Evolutionary conservation across 2,113 vertebrate species (phyloP).

Genomic region (Chlorodrepanis virens): DNA sequence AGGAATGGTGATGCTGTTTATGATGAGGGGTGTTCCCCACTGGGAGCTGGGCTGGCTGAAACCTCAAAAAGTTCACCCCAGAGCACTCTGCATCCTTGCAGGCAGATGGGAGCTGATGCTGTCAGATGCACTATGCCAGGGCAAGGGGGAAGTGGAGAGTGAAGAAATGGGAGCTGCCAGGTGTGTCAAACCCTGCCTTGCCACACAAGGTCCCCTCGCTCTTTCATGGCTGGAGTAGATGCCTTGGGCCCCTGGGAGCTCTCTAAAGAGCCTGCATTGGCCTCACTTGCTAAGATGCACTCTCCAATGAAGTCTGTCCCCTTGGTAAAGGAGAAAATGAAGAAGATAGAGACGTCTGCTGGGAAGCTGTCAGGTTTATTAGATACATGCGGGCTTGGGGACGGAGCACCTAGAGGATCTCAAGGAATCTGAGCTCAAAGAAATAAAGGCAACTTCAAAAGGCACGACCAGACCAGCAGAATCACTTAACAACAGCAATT

Average conservation of each 20-base stretch:
- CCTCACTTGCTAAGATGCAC: not conserved
- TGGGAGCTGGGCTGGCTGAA: not conserved
- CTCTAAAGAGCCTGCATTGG: not conserved
- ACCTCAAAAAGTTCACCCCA: not conserved
- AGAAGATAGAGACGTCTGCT: slow-evolving; percentile 63
- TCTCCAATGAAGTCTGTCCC: not conserved
- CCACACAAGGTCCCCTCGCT: not conserved
- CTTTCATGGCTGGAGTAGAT: not conserved
- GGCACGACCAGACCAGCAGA: slow-evolving; percentile 17
- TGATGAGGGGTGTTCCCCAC: fast-evolving
- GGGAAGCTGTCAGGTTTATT: slow-evolving; percentile 67
- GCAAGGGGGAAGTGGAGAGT: not conserved
- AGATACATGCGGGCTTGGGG: slow-evolving; percentile 15
- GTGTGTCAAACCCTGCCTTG: not conserved
- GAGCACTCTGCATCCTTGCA: not conserved
- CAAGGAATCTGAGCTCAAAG: slow-evolving; percentile 63
- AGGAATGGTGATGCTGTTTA: not conserved
- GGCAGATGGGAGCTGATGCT: not conserved
- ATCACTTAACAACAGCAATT: slow-evolving; percentile 25
- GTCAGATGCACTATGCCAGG: not conserved
- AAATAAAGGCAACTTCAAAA: slow-evolving; percentile 66
- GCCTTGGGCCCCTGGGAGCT: not conserved
- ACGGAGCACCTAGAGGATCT: slow-evolving; percentile 25
- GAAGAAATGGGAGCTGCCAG: not conserved
- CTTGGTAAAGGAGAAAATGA: not conserved